Percentiles rank a stretch among this genome's conserved stretches.
Evolutionary conservation across 2,797 vertebrate species (phyloP).

Genomic region (Heliangelus exortis): DNA sequence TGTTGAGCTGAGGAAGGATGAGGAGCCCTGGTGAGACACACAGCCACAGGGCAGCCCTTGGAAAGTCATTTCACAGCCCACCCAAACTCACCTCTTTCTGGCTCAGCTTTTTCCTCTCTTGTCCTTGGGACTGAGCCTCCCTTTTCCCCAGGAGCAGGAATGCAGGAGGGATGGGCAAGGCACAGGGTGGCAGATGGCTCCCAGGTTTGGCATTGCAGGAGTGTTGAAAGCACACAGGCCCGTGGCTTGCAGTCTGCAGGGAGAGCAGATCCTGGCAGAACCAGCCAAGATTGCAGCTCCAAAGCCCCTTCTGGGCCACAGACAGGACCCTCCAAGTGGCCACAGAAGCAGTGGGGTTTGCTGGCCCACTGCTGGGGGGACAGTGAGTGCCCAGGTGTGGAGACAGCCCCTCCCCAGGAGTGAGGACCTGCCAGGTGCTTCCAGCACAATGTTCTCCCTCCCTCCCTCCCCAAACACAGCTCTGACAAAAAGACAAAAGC

Average conservation of each 20-base stretch:
- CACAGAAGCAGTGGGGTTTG: not conserved
- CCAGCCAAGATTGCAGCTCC: not conserved
- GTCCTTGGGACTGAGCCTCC: not conserved
- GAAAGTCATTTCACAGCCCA: rapidly evolving
- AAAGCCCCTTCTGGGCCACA: not conserved
- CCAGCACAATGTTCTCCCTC: not conserved
- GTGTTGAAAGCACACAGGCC: not conserved
- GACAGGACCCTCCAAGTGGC: not conserved
- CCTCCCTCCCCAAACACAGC: not conserved
- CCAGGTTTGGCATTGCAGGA: not conserved
- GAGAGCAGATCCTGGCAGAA: not conserved
- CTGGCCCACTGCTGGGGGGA: not conserved
- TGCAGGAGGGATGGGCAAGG: not conserved
- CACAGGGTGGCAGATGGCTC: not conserved
- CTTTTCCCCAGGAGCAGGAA: not conserved
- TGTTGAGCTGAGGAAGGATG: not conserved
- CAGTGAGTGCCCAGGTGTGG: not conserved
- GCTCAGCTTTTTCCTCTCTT: not conserved
- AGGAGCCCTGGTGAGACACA: not conserved
- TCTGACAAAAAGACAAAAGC: not conserved
- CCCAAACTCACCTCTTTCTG: not conserved
- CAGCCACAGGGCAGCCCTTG: not conserved
- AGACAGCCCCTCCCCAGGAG: not conserved
- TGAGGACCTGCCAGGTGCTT: not conserved
- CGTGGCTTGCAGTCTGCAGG: rapidly evolving